Percentiles rank a stretch among this genome's conserved stretches.
These are phyloP conservation scores for Carettochelys insculpta DNA, from an alignment of 2,113 vertebrate species.

Conservation along the genomic window DNA sequence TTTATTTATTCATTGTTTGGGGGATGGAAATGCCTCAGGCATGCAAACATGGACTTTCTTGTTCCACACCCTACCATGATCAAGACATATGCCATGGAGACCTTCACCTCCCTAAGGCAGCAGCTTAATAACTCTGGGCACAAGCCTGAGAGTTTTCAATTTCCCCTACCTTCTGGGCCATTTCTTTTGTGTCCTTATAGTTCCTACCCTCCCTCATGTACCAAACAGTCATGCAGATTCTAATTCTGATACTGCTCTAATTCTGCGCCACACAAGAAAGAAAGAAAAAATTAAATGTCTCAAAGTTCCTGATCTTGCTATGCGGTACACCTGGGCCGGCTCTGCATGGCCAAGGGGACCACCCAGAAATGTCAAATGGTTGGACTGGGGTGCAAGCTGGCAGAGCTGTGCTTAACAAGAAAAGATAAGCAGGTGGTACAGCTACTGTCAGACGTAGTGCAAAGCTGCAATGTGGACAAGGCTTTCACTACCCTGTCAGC, in stretches of 20 bases:
- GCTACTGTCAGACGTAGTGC: neutral
- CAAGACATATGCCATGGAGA: neutral
- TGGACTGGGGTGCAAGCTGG: neutral
- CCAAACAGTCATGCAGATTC: neutral
- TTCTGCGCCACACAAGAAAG: neutral
- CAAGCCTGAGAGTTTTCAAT: neutral
- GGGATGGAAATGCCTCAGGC: neutral
- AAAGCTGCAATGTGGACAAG: neutral
- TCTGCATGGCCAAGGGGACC: neutral
- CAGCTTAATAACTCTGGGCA: neutral
- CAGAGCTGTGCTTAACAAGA: neutral
- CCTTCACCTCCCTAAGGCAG: neutral
- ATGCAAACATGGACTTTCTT: neutral
- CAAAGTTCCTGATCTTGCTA: neutral
- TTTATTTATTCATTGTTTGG: neutral
- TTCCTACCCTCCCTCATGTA: neutral
- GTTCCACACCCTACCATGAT: neutral
- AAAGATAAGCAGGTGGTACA: neutral
- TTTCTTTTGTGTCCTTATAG: neutral
- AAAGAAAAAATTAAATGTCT: neutral
- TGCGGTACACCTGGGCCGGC: neutral
- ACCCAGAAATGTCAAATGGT: neutral
- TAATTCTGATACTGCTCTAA: neutral
- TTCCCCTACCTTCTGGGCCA: neutral
- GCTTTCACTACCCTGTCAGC: neutral